Conservation (phyloP, 2,888 invertebrate genomes). For the Pristionchus mayeri region DNA sequence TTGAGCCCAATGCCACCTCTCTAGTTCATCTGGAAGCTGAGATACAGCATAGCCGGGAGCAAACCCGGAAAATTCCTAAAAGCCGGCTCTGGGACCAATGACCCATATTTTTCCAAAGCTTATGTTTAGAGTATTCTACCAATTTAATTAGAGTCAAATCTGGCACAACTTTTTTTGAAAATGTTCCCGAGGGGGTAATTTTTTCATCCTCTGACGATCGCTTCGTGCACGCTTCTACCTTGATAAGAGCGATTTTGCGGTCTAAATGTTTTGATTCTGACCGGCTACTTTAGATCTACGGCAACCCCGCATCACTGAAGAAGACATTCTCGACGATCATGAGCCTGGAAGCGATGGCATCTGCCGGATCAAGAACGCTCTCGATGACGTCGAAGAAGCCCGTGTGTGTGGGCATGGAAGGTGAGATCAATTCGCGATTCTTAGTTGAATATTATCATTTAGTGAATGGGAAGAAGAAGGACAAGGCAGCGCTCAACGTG, state of each 20-base stretch:
- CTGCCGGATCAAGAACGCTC: slow-evolving; percentile 54
- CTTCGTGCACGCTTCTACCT: neutral
- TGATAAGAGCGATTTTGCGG: too few species aligned
- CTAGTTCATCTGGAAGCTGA: too few species aligned
- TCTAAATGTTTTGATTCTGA: neutral
- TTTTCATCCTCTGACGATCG: neutral
- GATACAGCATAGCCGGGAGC: too few species aligned
- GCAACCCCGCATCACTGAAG: slow-evolving; percentile 67
- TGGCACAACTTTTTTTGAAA: too few species aligned
- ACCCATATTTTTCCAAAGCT: too few species aligned
- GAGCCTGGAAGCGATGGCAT: slow-evolving; percentile 60
- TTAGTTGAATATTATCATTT: slow-evolving; percentile 24
- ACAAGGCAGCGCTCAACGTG: slow-evolving; percentile 61
- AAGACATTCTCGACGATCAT: slow-evolving; percentile 69
- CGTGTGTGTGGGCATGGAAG: slow-evolving; percentile 69
- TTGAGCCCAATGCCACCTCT: too few species aligned
- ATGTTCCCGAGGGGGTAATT: too few species aligned
- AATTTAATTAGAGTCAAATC: too few species aligned
- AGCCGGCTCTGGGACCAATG: too few species aligned
- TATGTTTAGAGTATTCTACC: too few species aligned
- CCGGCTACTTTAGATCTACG: slow-evolving; percentile 61
- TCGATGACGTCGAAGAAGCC: slow-evolving; percentile 61
- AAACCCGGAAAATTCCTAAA: too few species aligned
- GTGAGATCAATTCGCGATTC: slow-evolving; percentile 24
- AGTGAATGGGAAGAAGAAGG: slow-evolving; percentile 54